phyloP scores from a whole-genome alignment of 2,113 vertebrate genomes.

The Pelecanus crispus region DNA sequence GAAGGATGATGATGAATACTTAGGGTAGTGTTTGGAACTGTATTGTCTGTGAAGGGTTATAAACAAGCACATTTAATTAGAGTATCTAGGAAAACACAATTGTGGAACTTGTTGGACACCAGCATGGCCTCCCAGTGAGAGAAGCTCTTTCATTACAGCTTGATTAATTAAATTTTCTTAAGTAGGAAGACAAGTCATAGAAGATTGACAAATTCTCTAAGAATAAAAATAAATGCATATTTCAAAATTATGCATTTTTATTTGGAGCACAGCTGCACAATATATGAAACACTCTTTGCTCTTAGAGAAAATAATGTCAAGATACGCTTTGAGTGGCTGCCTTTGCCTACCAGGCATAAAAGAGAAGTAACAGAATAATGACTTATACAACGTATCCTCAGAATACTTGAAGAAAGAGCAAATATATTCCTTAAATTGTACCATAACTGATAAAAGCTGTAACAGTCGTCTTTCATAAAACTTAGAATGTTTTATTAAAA shows the following conservation, averaged over 20 bases:
- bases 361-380: background rate
- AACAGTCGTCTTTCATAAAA: background rate
- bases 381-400: background rate
- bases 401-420: background rate
- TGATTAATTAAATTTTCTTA: background rate
- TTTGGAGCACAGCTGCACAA: background rate
- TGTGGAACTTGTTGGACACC: background rate
- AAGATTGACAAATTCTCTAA: background rate
- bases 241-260: background rate
- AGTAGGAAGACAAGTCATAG: background rate
- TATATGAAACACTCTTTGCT: background rate
- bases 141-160: background rate
- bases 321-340: background rate
- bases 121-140: background rate
- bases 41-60: background rate
- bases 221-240: background rate
- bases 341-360: background rate
- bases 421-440: background rate
- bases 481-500: constrained; percentile 14
- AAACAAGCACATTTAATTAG: background rate
- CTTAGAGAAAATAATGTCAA: background rate
- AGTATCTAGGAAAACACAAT: background rate
- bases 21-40: background rate
- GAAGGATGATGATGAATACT: background rate
- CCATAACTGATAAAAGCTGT: constrained; percentile 26